Percentiles rank a stretch among this genome's conserved stretches.
Evolutionary conservation across 2,797 vertebrate genomes (phyloP).

Genomic region (Salmo trutta): DNA sequence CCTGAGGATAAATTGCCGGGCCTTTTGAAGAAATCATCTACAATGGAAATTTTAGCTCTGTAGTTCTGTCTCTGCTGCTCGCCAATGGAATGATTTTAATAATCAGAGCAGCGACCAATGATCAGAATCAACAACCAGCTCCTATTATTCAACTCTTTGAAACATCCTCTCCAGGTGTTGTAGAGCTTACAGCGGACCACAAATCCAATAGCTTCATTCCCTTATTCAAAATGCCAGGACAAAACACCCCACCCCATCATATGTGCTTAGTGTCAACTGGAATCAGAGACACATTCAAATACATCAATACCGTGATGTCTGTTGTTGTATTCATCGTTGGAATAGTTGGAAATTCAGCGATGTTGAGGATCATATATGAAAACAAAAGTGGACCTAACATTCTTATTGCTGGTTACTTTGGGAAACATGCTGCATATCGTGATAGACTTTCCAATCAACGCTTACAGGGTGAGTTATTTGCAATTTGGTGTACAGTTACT

Average conservation of each 20-base stretch:
- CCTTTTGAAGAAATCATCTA: constrained; percentile 51
- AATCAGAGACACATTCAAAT: constrained; percentile 86
- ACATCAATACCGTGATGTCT: constrained; percentile 85
- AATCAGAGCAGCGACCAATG: constrained; percentile 39
- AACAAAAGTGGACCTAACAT: constrained; percentile 92
- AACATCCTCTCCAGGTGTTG: constrained; percentile 49
- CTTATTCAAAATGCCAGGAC: constrained; percentile 39
- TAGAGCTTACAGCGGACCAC: constrained; percentile 41
- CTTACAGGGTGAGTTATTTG: constrained; percentile 85
- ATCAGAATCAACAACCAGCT: constrained; percentile 49
- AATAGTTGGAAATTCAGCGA: constrained; percentile 85
- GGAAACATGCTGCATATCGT: constrained; percentile 90
- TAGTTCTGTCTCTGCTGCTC: constrained; percentile 53
- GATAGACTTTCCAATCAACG: constrained; percentile 88
- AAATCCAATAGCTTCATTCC: constrained; percentile 60
- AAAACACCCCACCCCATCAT: constrained; percentile 61
- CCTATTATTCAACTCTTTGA: constrained; percentile 40
- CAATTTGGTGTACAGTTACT: constrained; percentile 25
- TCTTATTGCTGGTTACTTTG: constrained; percentile 86
- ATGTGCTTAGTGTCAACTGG: constrained; percentile 74
- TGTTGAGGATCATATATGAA: constrained; percentile 88
- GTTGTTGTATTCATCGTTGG: constrained; percentile 86
- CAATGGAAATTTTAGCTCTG: constrained; percentile 62
- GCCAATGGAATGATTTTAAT: constrained; percentile 52
- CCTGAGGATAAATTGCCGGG: constrained; percentile 32